Evolutionary conservation across 1,140 invertebrate species (phyloP).

Genomic region (Pogonomyrmex californicus): DNA sequence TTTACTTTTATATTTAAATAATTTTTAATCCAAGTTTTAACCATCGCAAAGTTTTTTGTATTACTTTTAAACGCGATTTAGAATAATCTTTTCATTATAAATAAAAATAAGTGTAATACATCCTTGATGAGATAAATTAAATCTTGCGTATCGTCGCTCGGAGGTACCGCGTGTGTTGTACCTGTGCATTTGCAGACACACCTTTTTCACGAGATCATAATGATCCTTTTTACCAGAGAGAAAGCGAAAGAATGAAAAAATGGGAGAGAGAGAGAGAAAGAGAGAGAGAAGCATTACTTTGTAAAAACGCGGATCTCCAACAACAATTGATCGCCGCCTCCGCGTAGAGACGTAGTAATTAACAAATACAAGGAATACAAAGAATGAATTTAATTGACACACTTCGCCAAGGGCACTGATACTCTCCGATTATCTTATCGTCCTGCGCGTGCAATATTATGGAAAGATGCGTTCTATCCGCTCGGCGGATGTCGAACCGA

Average conservation of each 20-base stretch:
- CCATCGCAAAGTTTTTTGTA: no score
- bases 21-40: no score
- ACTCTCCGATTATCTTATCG: conserved; percentile 2
- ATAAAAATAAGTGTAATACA: no score
- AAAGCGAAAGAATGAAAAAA: neutral
- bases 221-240: conserved; percentile 49
- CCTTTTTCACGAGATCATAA: conserved; percentile 62
- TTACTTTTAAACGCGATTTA: no score
- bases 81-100: no score
- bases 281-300: conserved; percentile 9
- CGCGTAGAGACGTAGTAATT: conserved; percentile 28
- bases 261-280: neutral
- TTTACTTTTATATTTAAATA: no score
- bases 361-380: conserved; percentile 51
- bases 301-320: conserved; percentile 35
- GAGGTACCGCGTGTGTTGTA: conserved; percentile 67
- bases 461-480: neutral
- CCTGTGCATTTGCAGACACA: conserved; percentile 63
- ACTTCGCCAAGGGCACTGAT: conserved; percentile 23
- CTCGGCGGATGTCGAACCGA: neutral
- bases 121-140: conserved; percentile 72
- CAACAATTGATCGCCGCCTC: conserved; percentile 26
- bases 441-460: conserved; percentile 7
- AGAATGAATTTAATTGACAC: conserved; percentile 27
- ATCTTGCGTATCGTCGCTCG: conserved; percentile 77